Percentiles rank a stretch among this genome's conserved stretches.
Evolutionary conservation across 2,797 vertebrate species (phyloP).

Genomic region (Bryconaethiops microstoma): DNA sequence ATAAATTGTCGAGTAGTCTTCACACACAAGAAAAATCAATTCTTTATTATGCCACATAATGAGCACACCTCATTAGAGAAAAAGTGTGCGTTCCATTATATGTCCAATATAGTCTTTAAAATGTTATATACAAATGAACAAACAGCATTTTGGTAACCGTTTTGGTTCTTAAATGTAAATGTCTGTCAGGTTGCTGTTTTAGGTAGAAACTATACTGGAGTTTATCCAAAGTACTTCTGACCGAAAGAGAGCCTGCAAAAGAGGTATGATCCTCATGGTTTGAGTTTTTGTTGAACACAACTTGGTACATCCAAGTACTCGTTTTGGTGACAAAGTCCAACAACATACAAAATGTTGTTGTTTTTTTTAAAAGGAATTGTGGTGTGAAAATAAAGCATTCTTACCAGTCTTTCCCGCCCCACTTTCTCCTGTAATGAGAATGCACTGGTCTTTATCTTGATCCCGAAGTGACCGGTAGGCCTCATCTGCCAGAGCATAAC

Average conservation of each 20-base stretch:
- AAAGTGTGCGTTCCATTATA: too few relatives aligned
- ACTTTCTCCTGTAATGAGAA: slow-evolving; percentile 98
- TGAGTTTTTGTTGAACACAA: not conserved
- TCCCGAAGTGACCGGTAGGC: slow-evolving; percentile 95
- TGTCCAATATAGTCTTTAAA: too few relatives aligned
- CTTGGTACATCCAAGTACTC: not conserved
- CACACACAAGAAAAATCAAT: too few relatives aligned
- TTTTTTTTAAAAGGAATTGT: too few relatives aligned
- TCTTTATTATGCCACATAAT: too few relatives aligned
- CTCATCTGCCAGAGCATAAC: slow-evolving; percentile 96
- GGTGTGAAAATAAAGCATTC: not conserved
- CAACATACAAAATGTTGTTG: too few relatives aligned
- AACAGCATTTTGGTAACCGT: too few relatives aligned
- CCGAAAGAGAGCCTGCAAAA: not conserved
- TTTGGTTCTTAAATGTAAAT: too few relatives aligned
- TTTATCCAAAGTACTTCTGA: not conserved
- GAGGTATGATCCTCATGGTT: not conserved
- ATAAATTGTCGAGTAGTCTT: too few relatives aligned
- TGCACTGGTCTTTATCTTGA: slow-evolving; percentile 99
- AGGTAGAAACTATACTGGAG: not conserved
- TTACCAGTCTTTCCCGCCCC: slow-evolving; percentile 98
- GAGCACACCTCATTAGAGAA: too few relatives aligned
- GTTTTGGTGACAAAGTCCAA: not conserved
- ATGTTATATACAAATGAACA: too few relatives aligned
- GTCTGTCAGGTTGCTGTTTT: not conserved